Evolutionary conservation across 1,140 invertebrate genomes (phyloP).

Genomic region (Cydia splendana): DNA sequence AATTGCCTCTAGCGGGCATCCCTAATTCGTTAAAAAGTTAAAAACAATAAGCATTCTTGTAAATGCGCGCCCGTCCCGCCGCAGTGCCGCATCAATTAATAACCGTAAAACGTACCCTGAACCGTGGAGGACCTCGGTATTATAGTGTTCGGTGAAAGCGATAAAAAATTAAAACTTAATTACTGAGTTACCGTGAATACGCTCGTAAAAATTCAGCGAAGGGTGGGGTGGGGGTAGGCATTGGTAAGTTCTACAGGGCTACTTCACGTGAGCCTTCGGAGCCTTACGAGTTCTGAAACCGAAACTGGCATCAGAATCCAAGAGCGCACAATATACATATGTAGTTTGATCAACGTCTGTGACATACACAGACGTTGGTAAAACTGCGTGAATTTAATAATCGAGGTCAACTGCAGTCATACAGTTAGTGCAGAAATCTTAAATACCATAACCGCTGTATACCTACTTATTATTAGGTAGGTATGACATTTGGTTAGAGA

Average conservation of each 20-base stretch:
- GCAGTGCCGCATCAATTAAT: constrained; percentile 15
- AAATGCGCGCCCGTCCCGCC: constrained; percentile 4
- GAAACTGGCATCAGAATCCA: neutral
- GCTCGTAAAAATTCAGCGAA: constrained; percentile 25
- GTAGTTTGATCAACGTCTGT: too few species aligned
- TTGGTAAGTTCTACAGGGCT: neutral
- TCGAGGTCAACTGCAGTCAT: neutral
- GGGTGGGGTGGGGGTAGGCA: neutral
- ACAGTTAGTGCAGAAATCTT: neutral
- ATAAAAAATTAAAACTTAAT: constrained; percentile 32
- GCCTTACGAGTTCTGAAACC: neutral
- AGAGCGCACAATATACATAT: neutral
- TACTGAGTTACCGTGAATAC: constrained; percentile 24
- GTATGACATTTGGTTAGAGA: neutral
- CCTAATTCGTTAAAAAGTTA: constrained; percentile 39
- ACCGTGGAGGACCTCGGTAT: constrained; percentile 7
- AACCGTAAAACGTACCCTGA: constrained; percentile 30
- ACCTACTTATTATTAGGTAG: too few species aligned
- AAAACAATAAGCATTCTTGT: constrained; percentile 24
- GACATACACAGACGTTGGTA: neutral
- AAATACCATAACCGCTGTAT: neutral
- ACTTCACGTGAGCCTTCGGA: neutral
- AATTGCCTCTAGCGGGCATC: constrained; percentile 45
- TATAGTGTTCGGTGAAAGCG: constrained; percentile 23
- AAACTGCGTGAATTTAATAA: neutral